A percentile compares a stretch with the other conserved stretches of the same genome.
These are phyloP conservation scores for Drosophila bipectinata DNA, from an alignment of 1,140 invertebrate species.

Conservation along the genomic window DNA sequence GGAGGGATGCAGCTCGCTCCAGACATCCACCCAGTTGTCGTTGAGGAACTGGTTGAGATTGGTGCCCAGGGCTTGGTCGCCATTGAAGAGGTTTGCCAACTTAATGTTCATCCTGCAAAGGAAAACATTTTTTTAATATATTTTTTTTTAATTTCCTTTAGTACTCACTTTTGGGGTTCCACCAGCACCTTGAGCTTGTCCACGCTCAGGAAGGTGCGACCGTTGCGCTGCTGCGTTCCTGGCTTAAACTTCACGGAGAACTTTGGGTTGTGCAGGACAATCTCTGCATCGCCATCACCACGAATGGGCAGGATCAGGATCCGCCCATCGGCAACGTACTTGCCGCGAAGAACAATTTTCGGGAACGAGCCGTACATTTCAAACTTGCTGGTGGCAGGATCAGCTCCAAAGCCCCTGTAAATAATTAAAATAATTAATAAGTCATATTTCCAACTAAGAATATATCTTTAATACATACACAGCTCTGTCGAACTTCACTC, in stretches of 20 bases:
- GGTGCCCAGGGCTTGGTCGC: slow-evolving; percentile 87
- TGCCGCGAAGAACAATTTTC: slow-evolving; percentile 70
- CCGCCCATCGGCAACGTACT: slow-evolving; percentile 77
- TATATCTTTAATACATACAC: slow-evolving; percentile 62
- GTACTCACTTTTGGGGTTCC: slow-evolving; percentile 75
- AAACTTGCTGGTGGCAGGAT: slow-evolving; percentile 77
- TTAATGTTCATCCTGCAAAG: slow-evolving; percentile 85
- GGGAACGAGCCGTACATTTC: slow-evolving; percentile 78
- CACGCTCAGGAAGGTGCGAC: slow-evolving; percentile 66
- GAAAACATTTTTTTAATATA: neutral
- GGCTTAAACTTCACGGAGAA: slow-evolving; percentile 83
- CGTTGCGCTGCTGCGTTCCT: slow-evolving; percentile 52
- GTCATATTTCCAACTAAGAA: neutral
- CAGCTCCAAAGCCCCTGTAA: slow-evolving; percentile 66
- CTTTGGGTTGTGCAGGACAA: slow-evolving; percentile 69
- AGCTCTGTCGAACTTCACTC: slow-evolving; percentile 77
- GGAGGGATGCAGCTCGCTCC: slow-evolving; percentile 86
- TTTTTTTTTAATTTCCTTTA: neutral
- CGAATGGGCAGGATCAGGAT: slow-evolving; percentile 78
- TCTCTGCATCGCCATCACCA: slow-evolving; percentile 83
- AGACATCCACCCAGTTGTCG: slow-evolving; percentile 86
- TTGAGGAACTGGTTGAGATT: slow-evolving; percentile 87
- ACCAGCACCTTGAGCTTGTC: slow-evolving; percentile 79
- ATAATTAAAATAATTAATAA: neutral
- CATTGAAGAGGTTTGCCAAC: slow-evolving; percentile 89